Evolutionary conservation across 2,888 invertebrate genomes (phyloP).

Genomic region (Microdon myrmicae): DNA sequence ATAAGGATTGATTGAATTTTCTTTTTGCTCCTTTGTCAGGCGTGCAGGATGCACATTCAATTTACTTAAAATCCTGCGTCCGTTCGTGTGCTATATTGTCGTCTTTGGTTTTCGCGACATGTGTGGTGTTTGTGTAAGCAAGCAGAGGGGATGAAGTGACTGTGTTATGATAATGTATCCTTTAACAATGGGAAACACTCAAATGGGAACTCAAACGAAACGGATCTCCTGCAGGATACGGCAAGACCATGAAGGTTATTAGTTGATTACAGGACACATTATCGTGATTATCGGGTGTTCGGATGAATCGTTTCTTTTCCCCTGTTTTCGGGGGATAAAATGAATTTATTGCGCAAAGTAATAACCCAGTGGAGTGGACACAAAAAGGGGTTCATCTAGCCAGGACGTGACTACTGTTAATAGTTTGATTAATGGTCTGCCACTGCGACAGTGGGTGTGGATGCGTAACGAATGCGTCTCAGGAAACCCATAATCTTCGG

Average conservation of each 20-base stretch:
- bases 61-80: conserved; percentile 38
- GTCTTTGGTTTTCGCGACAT: conserved; percentile 51
- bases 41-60: conserved; percentile 30
- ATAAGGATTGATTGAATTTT: conserved; percentile 50
- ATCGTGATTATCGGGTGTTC: conserved; percentile 67
- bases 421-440: conserved; percentile 68
- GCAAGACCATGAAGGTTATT: conserved; percentile 64
- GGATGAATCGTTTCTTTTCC: conserved; percentile 32
- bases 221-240: too few relatives aligned
- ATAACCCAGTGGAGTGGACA: conserved; percentile 8
- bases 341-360: conserved; percentile 49
- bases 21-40: background rate
- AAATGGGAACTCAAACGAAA: conserved; percentile 22
- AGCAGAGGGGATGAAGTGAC: conserved; percentile 36
- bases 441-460: conserved; percentile 54
- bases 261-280: conserved; percentile 69
- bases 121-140: conserved; percentile 56
- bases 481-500: conserved; percentile 48
- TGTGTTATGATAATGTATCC: conserved; percentile 24
- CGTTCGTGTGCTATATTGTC: conserved; percentile 18
- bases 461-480: conserved; percentile 38
- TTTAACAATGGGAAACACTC: conserved; percentile 21
- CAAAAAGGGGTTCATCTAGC: conserved; percentile 41
- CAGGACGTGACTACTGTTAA: conserved; percentile 58
- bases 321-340: conserved; percentile 26